These are phyloP conservation scores for Psittacula derbiana DNA, from an alignment of 2,797 vertebrate species.

Conservation along the genomic window DNA sequence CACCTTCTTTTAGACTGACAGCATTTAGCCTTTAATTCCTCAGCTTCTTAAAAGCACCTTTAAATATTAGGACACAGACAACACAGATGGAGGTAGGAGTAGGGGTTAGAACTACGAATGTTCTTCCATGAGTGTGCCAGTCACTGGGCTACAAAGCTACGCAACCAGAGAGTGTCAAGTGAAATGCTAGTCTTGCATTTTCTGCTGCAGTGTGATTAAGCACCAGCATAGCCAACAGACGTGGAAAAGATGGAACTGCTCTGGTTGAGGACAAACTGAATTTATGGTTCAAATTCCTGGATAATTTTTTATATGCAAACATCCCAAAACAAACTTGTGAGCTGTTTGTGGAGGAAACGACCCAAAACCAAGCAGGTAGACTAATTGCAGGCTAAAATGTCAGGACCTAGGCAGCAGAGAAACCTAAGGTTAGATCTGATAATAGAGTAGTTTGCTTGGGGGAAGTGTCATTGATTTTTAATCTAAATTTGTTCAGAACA, in stretches of 20 bases:
- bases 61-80: background rate
- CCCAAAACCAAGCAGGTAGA: background rate
- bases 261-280: background rate
- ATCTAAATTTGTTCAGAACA: background rate
- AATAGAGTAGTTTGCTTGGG: background rate
- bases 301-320: background rate
- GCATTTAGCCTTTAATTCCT: background rate
- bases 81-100: fast-evolving
- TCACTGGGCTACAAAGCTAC: background rate
- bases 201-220: background rate
- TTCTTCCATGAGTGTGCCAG: fast-evolving
- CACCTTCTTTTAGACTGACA: fast-evolving
- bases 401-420: background rate
- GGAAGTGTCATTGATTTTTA: background rate
- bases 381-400: background rate
- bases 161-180: background rate
- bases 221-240: background rate
- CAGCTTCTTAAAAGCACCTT: background rate
- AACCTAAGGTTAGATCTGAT: background rate
- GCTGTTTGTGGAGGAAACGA: no score
- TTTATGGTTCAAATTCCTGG: background rate
- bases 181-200: background rate
- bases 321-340: background rate
- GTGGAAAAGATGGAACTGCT: background rate
- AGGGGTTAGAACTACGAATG: background rate